Conservation (phyloP, 2,888 invertebrate genomes). For the Epinotia bilunana region DNA sequence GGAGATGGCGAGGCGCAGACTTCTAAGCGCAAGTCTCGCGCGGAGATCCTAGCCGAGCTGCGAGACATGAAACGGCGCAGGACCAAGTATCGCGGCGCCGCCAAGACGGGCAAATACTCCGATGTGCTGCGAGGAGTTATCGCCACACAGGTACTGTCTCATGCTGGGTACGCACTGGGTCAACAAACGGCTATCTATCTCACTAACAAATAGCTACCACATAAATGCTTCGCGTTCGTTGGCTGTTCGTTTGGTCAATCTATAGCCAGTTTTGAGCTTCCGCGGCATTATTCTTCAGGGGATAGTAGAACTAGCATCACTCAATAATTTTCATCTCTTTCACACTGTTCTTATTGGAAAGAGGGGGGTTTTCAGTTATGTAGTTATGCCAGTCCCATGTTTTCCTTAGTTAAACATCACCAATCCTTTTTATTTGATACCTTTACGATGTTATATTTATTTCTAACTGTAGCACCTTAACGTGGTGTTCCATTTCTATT, state of each 20-base stretch:
- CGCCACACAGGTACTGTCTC: constrained; percentile 75
- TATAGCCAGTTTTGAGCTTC: background rate
- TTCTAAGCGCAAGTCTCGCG: constrained; percentile 59
- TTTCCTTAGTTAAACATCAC: background rate
- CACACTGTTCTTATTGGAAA: too few relatives aligned
- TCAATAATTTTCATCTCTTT: too few relatives aligned
- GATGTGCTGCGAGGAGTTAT: constrained; percentile 85
- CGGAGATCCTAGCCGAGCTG: constrained; percentile 80
- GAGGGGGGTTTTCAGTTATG: background rate
- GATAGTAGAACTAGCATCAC: too few relatives aligned
- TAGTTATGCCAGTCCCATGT: background rate
- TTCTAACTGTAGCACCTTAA: background rate
- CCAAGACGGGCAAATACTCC: constrained; percentile 83
- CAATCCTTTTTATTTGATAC: too few relatives aligned
- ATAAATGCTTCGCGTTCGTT: too few relatives aligned
- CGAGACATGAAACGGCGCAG: constrained; percentile 86
- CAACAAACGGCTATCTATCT: too few relatives aligned
- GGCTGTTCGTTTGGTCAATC: too few relatives aligned
- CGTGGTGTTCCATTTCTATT: background rate
- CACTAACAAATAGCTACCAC: too few relatives aligned
- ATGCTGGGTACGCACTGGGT: too few relatives aligned
- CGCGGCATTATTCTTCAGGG: too few relatives aligned
- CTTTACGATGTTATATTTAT: too few relatives aligned
- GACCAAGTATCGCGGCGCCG: constrained; percentile 84
- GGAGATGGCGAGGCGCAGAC: constrained; percentile 4